A percentile compares a stretch with the other conserved stretches of the same genome.
These are phyloP conservation scores for Brachionus calyciflorus DNA, from an alignment of 1,140 invertebrate species.

Conservation along the genomic window DNA sequence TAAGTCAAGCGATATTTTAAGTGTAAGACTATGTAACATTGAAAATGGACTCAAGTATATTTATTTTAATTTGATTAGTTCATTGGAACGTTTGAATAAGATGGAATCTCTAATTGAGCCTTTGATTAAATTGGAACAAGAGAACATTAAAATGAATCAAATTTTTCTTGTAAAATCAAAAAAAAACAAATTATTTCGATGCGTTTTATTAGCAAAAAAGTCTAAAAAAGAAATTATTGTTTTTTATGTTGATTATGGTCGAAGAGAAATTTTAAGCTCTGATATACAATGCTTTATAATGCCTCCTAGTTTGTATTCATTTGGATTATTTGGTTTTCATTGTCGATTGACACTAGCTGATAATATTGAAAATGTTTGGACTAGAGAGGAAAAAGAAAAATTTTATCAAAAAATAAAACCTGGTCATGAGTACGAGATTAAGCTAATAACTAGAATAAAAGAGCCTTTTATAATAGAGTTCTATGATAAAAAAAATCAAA, in stretches of 20 bases:
- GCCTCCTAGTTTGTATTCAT: not conserved
- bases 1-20: not conserved
- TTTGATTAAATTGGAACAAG: not conserved
- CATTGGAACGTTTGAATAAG: not conserved
- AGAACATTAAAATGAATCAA: not conserved
- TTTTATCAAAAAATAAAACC: conserved; percentile 26
- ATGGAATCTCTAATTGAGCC: not conserved
- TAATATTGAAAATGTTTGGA: conserved; percentile 45
- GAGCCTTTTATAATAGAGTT: conserved; percentile 27
- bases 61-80: conserved; percentile 30
- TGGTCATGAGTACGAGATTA: not conserved
- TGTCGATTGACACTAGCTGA: conserved; percentile 34
- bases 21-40: not conserved
- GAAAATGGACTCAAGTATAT: conserved; percentile 26
- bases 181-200: not conserved
- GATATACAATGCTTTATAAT: not conserved
- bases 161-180: not conserved
- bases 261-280: not conserved
- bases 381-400: conserved; percentile 39
- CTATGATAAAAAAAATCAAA: conserved; percentile 28
- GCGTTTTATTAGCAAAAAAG: not conserved
- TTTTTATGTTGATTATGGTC: conserved; percentile 7
- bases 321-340: not conserved
- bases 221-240: not conserved
- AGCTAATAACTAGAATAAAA: not conserved